Evolutionary conservation across 2,113 vertebrate genomes (phyloP).

Genomic region (Eolophus roseicapilla): DNA sequence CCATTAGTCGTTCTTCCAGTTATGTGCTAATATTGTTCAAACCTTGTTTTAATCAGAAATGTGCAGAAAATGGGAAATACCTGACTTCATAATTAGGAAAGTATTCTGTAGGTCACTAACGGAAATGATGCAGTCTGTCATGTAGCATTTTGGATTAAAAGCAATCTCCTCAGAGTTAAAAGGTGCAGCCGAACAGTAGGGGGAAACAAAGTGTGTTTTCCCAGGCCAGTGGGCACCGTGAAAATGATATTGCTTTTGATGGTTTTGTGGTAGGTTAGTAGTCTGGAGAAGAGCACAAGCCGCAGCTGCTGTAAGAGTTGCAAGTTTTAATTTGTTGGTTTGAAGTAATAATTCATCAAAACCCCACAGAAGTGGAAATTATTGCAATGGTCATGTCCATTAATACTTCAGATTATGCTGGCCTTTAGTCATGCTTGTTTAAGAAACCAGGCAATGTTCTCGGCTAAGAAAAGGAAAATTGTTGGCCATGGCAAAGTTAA

Average conservation of each 20-base stretch:
- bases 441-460: not conserved
- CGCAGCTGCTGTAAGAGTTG: not conserved
- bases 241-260: not conserved
- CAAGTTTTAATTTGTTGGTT: not conserved
- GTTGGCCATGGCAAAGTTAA: not conserved
- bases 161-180: not conserved
- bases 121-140: not conserved
- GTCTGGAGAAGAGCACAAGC: not conserved
- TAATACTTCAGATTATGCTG: not conserved
- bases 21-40: not conserved
- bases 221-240: not conserved
- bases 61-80: not conserved
- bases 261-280: not conserved
- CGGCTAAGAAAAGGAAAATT: not conserved
- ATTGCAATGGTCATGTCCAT: not conserved
- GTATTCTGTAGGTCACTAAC: not conserved
- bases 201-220: not conserved
- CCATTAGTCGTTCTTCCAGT: not conserved
- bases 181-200: not conserved
- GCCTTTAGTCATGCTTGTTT: not conserved
- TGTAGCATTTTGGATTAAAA: not conserved
- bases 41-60: not conserved
- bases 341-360: not conserved
- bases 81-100: not conserved
- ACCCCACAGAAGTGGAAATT: not conserved